Evolutionary conservation across 2,113 vertebrate species (phyloP).

Genomic region (Cyprinodon brontotheroides): DNA sequence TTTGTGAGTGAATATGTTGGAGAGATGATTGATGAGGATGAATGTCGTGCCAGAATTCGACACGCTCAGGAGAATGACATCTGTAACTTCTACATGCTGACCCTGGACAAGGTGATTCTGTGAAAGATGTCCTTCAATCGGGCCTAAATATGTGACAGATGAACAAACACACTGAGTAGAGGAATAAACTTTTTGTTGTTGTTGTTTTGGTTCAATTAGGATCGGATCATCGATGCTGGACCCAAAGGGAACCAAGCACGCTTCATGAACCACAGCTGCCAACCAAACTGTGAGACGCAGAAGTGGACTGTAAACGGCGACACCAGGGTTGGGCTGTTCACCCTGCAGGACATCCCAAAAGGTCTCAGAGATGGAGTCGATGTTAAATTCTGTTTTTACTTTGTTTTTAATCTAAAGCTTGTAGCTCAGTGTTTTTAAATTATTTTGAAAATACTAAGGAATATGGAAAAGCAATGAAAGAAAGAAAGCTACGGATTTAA

Average conservation of each 20-base stretch:
- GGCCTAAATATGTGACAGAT: neutral
- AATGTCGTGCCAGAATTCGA: constrained; percentile 92
- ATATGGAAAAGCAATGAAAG: no score
- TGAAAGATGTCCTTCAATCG: neutral
- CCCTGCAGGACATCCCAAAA: constrained; percentile 93
- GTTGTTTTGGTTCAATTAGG: constrained; percentile 76
- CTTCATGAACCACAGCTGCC: constrained; percentile 99
- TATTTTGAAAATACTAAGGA: neutral
- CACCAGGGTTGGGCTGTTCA: constrained; percentile 95
- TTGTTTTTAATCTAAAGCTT: neutral
- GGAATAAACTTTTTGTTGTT: constrained; percentile 3
- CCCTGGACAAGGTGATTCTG: constrained; percentile 90
- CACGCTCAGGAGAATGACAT: constrained; percentile 97
- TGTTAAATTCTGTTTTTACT: neutral
- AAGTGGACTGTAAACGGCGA: constrained; percentile 99
- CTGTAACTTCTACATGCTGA: constrained; percentile 99
- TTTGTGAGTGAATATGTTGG: constrained; percentile 99
- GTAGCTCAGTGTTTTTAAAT: neutral
- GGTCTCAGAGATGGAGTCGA: constrained; percentile 77
- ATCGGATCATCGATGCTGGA: constrained; percentile 97
- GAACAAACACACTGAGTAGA: neutral
- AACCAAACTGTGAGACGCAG: constrained; percentile 98
- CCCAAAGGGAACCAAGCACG: constrained; percentile 98
- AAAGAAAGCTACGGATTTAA: neutral
- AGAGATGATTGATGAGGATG: constrained; percentile 99